Base-by-base conservation (phyloP, 2,797 vertebrate genomes). In the Danio tinwini region DNA sequence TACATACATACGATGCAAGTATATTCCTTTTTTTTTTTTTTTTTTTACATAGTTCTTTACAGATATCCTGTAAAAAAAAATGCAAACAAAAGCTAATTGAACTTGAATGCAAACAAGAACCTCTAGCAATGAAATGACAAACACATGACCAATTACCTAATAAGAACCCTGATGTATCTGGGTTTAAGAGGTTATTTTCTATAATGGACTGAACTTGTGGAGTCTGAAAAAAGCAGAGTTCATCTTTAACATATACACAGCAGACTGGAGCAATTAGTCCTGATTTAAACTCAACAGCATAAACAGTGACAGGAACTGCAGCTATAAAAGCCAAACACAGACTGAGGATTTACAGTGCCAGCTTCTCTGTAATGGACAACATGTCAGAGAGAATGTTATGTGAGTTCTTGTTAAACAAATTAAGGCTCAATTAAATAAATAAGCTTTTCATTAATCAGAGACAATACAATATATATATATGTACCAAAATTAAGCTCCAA, bases 161-260 rank as follows among this genome's bases (percentile, higher is more conserved):
- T 50, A 13, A 16, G 5, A 39, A 0, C 7, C 39, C 47, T 8
- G 7, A 13, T 5, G 2, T 39, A 17, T 69, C 49, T 40, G 9
- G 14, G 52, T 55, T 42, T 71, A 50, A 52, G 67, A 53, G 65
- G 21, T 45, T 50, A 47, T 52, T 68, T 69, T 12, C 44, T 17
- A 11, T 58, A 39, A 58, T 9, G 40, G 11, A 55, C 40, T 13
- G n/a, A 63, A 63, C 14, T 44, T 10, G 14, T 44, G 44, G 0
- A 59, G 6, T 5, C 21, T 8, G 56, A 17, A 40, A 58, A 58
- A 72, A 10, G 39, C 13, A 58, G 50, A 70, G 49, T 8, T 37
- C 37, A 55, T 55, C 2, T 42, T 42, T 12, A 42, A 53, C 16
- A 39, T 56, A 72, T 44, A 72, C 63, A 47, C 40, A 16, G n/a